Percentiles rank a stretch among this genome's conserved stretches.
phyloP scores from a whole-genome alignment of 2,888 invertebrate species.

The Cactoblastis cactorum region DNA sequence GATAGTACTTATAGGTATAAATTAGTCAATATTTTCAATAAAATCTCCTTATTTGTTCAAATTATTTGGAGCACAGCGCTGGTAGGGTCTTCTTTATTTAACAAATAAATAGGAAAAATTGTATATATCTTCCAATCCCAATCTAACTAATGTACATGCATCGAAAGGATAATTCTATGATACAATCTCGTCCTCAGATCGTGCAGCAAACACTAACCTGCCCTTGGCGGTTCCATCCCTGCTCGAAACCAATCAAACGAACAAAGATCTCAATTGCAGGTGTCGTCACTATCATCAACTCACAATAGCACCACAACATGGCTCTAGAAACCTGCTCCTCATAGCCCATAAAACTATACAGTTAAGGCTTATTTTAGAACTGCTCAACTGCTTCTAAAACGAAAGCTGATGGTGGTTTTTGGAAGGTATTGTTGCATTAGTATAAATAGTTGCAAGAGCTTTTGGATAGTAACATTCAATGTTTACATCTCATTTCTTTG shows the following conservation, averaged over 20 bases:
- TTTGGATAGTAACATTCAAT: slow-evolving; percentile 46
- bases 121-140: too few relatives aligned
- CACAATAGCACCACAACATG: neutral
- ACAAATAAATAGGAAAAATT: too few relatives aligned
- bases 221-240: slow-evolving; percentile 1
- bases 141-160: too few relatives aligned
- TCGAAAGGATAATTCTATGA: too few relatives aligned
- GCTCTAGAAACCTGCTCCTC: neutral
- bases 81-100: too few relatives aligned
- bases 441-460: slow-evolving; percentile 55
- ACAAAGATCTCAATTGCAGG: neutral
- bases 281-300: neutral
- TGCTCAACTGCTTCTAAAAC: neutral
- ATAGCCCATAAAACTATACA: neutral
- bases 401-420: slow-evolving; percentile 22
- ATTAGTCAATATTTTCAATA: too few relatives aligned
- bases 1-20: too few relatives aligned
- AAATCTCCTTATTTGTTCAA: too few relatives aligned
- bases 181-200: neutral
- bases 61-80: too few relatives aligned
- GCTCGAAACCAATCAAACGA: neutral
- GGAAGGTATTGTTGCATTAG: slow-evolving; percentile 35
- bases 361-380: slow-evolving; percentile 19
- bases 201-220: slow-evolving; percentile 1
- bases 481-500: slow-evolving; percentile 29